Conservation (phyloP, 2,888 invertebrate genomes). For the Apoda limacodes region DNA sequence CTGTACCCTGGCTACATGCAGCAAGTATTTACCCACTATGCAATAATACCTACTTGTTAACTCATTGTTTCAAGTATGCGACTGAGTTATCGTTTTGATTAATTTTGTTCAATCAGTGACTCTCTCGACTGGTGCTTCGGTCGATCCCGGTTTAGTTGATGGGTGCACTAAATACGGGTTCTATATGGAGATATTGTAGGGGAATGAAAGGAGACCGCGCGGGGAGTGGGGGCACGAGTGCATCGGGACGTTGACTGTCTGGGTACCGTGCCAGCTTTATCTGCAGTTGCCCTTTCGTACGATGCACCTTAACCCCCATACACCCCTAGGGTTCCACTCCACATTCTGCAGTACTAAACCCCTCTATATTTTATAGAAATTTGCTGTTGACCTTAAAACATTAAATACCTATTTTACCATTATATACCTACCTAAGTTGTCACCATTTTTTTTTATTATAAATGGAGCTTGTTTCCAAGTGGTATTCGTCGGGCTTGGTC, state of each 20-base stretch:
- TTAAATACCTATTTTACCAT: not conserved
- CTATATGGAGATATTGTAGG: conserved; percentile 40
- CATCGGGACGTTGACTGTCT: conserved; percentile 69
- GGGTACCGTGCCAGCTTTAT: conserved; percentile 60
- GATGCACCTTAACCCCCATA: conserved; percentile 61
- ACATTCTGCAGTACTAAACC: conserved; percentile 44
- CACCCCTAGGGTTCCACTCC: conserved; percentile 40
- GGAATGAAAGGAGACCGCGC: conserved; percentile 21
- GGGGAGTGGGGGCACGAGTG: conserved; percentile 38
- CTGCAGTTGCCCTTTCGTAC: conserved; percentile 69
- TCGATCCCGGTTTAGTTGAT: conserved; percentile 24
- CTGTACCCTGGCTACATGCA: too few species aligned
- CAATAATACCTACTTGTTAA: too few species aligned
- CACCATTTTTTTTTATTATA: too few species aligned
- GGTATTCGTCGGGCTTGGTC: too few species aligned
- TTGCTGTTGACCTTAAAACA: conserved; percentile 57
- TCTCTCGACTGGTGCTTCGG: conserved; percentile 21
- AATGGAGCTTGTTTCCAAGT: too few species aligned
- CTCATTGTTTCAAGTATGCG: conserved; percentile 51
- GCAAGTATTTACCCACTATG: too few species aligned
- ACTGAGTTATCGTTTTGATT: conserved; percentile 52
- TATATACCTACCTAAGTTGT: too few species aligned
- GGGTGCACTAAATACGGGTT: conserved; percentile 53
- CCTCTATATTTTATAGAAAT: conserved; percentile 41
- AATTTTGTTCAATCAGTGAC: conserved; percentile 44